Base-by-base conservation (phyloP, 1,140 invertebrate genomes). In the Schlechtendalia chinensis region DNA sequence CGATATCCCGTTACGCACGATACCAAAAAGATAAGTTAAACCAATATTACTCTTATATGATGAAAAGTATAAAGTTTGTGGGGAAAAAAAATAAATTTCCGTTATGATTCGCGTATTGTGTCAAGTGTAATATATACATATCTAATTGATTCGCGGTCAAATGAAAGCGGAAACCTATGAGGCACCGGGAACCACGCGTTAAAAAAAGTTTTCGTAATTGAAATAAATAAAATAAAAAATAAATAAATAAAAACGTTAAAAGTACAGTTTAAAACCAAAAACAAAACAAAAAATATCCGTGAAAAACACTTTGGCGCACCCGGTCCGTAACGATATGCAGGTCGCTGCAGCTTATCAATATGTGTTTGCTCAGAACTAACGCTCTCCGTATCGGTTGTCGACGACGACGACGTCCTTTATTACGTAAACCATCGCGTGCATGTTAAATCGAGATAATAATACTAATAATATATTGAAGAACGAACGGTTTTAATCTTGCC, bases 301-400 rank as follows among this genome's bases (percentile, higher is more conserved):
- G 10, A 58, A 54, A n/a, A 58, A 8, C 11, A 8, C 56, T 24
- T 59, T 10, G 10, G 10, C 22, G 11, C 8, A 24, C 56, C 1
- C 22, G 22, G 22, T 27, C 22, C n/a, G 22, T 59, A 27, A 59
- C n/a, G 14, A 59, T 59, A 59, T 59, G 56, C 10, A 59, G 0
- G 17, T 4, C 5, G 29, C 5, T 4, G 3, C 11, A 17, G 19
- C 50, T 74, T 39, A 74, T 56, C 11, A 39, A 56, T 56, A 32
- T 74, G 54, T 74, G 54, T 74, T 74, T 74, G 17, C 53, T 74
- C 29, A n/a, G 32, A 39, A 74, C 27, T 74, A 39, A 74, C 17
- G 27, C 50, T 74, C n/a, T 16, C 17, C 59, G 6, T 74, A 74
- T 74, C 71, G 45, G 19, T 56, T 22, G 17, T 32, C 53, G 27